phyloP scores from a whole-genome alignment of 92 coral and sea anemone genomes.

The Epizoanthus illoricatus region DNA sequence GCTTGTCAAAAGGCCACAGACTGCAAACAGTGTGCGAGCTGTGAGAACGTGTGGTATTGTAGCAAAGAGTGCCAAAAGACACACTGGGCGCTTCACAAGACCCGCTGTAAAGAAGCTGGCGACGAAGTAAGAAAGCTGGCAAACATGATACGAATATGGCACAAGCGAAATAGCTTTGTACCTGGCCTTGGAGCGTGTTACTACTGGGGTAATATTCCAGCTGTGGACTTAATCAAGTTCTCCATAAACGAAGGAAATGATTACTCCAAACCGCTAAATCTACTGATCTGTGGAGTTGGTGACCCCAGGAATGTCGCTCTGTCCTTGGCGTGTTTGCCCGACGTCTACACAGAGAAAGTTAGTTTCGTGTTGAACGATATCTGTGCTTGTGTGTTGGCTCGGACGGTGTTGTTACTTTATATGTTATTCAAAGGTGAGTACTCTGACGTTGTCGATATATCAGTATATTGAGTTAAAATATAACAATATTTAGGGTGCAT shows the following conservation, averaged over 20 bases:
- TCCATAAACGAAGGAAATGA: constrained; percentile 70
- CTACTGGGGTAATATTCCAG: constrained; percentile 83
- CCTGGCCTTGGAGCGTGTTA: constrained; percentile 1
- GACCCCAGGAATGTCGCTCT: constrained; percentile 72
- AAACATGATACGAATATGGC: background rate
- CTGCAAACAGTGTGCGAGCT: constrained; percentile 52
- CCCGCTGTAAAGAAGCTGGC: constrained; percentile 48
- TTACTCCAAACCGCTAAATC: constrained; percentile 46
- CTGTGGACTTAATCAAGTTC: constrained; percentile 66
- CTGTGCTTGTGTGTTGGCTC: constrained; percentile 66
- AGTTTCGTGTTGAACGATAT: constrained; percentile 69
- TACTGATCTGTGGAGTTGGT: constrained; percentile 79
- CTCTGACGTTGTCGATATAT: too few species aligned
- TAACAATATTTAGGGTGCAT: too few species aligned
- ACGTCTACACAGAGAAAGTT: constrained; percentile 40
- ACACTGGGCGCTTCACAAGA: constrained; percentile 58
- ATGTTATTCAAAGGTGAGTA: constrained; percentile 31
- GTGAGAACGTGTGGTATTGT: constrained; percentile 63
- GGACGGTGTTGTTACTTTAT: constrained; percentile 69
- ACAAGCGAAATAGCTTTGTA: background rate
- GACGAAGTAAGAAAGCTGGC: constrained; percentile 18
- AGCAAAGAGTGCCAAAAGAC: constrained; percentile 50
- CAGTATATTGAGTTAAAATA: too few species aligned
- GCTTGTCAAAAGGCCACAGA: constrained; percentile 41
- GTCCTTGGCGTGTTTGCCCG: constrained; percentile 44